A percentile compares a stretch with the other conserved stretches of the same genome.
These are phyloP conservation scores for Morpho achilles DNA, from an alignment of 2,888 invertebrate species.

Conservation along the genomic window DNA sequence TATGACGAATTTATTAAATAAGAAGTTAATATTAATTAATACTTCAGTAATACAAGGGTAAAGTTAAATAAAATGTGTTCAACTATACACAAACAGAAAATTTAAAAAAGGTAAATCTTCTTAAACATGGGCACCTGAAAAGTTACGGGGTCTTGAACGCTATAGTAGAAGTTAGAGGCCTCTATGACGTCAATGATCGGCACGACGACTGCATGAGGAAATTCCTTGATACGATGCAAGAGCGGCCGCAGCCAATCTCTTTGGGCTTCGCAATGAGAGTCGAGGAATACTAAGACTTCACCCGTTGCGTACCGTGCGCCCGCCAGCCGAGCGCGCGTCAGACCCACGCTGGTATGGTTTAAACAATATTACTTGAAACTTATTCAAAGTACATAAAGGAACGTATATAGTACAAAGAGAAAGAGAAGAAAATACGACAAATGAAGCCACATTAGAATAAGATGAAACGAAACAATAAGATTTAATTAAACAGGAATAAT, in stretches of 20 bases:
- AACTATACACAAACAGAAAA: neutral
- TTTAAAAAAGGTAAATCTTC: constrained; percentile 2
- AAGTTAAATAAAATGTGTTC: neutral
- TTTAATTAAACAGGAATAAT: too few relatives aligned
- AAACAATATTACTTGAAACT: too few relatives aligned
- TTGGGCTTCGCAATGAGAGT: constrained; percentile 94
- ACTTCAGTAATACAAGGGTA: neutral
- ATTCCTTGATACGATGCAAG: constrained; percentile 89
- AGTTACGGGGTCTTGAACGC: constrained; percentile 72
- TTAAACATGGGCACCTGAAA: constrained; percentile 55
- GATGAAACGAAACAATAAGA: too few relatives aligned
- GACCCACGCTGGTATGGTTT: constrained; percentile 85
- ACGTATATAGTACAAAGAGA: neutral
- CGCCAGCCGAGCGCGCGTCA: constrained; percentile 90
- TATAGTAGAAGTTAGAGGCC: constrained; percentile 87
- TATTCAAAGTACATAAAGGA: neutral
- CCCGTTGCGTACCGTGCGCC: constrained; percentile 91
- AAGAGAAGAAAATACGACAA: too few relatives aligned
- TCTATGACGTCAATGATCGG: constrained; percentile 98
- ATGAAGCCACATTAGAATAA: too few relatives aligned
- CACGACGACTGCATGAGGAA: constrained; percentile 89
- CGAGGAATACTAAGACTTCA: constrained; percentile 91
- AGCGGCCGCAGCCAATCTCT: constrained; percentile 93
- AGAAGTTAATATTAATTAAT: too few relatives aligned
- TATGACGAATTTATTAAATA: too few relatives aligned